Base-by-base conservation (phyloP, 2,113 vertebrate genomes). In the Seriola rivoliana region DNA sequence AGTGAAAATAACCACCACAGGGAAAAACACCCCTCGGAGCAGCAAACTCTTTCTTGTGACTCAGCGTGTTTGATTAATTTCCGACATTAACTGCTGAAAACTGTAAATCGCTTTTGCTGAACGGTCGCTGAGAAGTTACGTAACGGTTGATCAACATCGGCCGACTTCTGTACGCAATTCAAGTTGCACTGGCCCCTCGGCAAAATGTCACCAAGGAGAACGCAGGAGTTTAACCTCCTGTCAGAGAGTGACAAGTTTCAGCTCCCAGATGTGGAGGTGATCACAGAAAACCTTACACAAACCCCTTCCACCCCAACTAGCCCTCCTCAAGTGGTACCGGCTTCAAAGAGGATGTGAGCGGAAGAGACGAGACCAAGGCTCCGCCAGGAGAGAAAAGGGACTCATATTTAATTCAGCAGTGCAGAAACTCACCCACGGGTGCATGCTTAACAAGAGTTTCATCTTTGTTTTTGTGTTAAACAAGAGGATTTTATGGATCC, bases 361-460 rank as follows among this genome's bases (percentile, higher is more conserved):
- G 75, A 71, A 64, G 81, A 70, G 68, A 64, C 4, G 23, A 70
- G 73, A 57, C 46, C 68, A 8, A 81, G 52, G 68, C 80, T 83
- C 54, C 66, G 78, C 42, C 80, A 70, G 71, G 57, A 88, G 71
- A 23, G 57, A 48, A 44, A 73, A 54, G 74, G 66, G 74, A 73
- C 64, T 83, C 77, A 81, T 85, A 83, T 87, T 86, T 90, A 86
- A 93, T 91, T 87, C 79, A 88, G 85, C 76, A 58, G 77, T 2
- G 72, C 75, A 73, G 81, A 69, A 71, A 58, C 81, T 78, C 75
- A 82, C 80, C 78, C 78, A 78, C 55, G 81, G 75, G 74, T 85
- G 65, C 59, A 14, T 77, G 71, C 81, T 81, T 85, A 85, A 89
- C 90, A 82, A 48, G 74, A 88, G 78, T 64, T 75, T 78, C 77